phyloP scores from a whole-genome alignment of 2,888 invertebrate species.

The Drosophila maculinotata region DNA sequence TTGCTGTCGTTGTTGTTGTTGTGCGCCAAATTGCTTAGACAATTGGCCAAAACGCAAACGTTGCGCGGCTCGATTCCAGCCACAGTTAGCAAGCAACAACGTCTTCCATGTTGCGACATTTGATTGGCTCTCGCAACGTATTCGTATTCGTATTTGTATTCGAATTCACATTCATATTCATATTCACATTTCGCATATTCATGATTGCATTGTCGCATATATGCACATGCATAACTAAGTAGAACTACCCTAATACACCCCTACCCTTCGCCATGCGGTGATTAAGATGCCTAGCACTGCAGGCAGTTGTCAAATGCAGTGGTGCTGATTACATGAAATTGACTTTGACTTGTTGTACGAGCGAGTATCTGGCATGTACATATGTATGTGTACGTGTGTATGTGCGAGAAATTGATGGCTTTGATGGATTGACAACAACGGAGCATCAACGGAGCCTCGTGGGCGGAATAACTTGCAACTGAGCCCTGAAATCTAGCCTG shows the following conservation, averaged over 20 bases:
- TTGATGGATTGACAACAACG: conserved; percentile 33
- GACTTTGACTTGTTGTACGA: conserved; percentile 54
- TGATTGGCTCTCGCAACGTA: conserved; percentile 37
- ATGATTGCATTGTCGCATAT: conserved; percentile 52
- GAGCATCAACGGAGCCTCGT: neutral
- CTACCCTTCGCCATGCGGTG: conserved; percentile 17
- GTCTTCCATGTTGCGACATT: conserved; percentile 31
- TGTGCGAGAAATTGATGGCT: conserved; percentile 64
- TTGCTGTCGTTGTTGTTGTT: conserved; percentile 42
- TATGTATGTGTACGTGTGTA: neutral
- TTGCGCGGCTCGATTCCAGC: conserved; percentile 7
- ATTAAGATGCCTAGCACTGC: conserved; percentile 55
- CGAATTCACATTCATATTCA: too few relatives aligned
- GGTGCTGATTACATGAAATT: conserved; percentile 65
- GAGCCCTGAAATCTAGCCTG: conserved; percentile 8
- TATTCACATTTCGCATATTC: conserved; percentile 73
- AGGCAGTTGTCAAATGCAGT: conserved; percentile 36
- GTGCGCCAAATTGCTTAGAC: conserved; percentile 68
- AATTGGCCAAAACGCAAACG: conserved; percentile 54
- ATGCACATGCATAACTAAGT: conserved; percentile 73
- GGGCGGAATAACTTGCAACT: conserved; percentile 3
- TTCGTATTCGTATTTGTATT: conserved; percentile 3
- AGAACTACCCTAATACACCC: conserved; percentile 21
- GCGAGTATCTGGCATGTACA: neutral
- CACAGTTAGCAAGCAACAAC: conserved; percentile 28